phyloP scores from a whole-genome alignment of 2,888 invertebrate genomes.

The Pogonocherus hispidulus region DNA sequence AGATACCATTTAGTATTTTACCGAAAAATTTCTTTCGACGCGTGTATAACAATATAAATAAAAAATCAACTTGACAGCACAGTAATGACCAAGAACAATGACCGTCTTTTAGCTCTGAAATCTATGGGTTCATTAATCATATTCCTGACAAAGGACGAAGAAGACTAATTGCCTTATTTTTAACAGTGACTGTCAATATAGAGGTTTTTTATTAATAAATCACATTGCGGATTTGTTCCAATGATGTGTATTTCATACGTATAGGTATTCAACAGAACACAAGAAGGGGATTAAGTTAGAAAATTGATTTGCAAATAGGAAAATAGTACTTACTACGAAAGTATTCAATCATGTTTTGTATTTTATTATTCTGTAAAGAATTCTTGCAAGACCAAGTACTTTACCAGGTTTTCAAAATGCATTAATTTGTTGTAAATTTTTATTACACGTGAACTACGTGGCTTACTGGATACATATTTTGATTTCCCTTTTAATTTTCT shows the following conservation, averaged over 20 bases:
- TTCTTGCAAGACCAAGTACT: too few species aligned
- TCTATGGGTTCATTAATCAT: slow-evolving; percentile 41
- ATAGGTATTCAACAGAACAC: not conserved
- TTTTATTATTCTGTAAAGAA: too few species aligned
- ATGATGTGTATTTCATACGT: not conserved
- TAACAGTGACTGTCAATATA: slow-evolving; percentile 27
- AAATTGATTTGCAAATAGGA: too few species aligned
- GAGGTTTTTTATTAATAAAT: slow-evolving; percentile 10
- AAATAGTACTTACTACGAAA: too few species aligned
- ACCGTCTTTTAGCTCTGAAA: slow-evolving; percentile 38
- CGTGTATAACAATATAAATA: slow-evolving; percentile 5
- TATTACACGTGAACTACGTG: too few species aligned
- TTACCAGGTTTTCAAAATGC: too few species aligned
- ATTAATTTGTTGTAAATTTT: too few species aligned
- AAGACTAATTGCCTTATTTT: slow-evolving; percentile 44
- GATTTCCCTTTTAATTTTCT: too few species aligned
- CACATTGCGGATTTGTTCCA: not conserved
- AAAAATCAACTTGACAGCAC: slow-evolving; percentile 9
- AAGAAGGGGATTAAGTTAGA: not conserved
- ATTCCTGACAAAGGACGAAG: slow-evolving; percentile 38
- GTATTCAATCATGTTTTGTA: too few species aligned
- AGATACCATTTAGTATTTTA: not conserved
- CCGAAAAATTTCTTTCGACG: not conserved
- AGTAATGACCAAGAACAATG: slow-evolving; percentile 31
- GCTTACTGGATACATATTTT: too few species aligned